Percentiles rank a stretch among this genome's conserved stretches.
phyloP scores from a whole-genome alignment of 2,888 invertebrate genomes.

The Allolobophora icterica region DNA sequence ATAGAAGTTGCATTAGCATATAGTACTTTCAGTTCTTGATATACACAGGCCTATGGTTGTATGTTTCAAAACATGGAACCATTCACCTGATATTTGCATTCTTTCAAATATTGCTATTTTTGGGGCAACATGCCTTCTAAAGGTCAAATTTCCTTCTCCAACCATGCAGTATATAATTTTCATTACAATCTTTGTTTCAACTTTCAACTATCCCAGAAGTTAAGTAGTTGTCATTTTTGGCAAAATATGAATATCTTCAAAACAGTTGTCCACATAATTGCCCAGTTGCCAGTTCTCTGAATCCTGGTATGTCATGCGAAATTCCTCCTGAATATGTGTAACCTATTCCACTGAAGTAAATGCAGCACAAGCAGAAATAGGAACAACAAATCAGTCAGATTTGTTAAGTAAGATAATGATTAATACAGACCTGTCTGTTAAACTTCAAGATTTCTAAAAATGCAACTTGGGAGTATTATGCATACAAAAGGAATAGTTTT shows the following conservation, averaged over 20 bases:
- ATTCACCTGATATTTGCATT: too few species aligned
- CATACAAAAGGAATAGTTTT: neutral
- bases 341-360: neutral
- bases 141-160: neutral
- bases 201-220: neutral
- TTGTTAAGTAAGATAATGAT: neutral
- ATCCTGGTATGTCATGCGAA: neutral
- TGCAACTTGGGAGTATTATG: neutral
- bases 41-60: neutral
- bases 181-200: neutral
- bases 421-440: neutral
- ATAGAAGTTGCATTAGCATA: neutral
- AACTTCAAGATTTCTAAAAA: too few species aligned
- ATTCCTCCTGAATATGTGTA: neutral
- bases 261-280: neutral
- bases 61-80: neutral
- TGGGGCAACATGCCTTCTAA: too few species aligned
- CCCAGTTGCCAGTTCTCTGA: neutral
- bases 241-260: neutral
- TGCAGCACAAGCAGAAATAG: neutral
- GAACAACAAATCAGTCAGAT: neutral
- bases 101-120: too few species aligned
- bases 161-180: constrained; percentile 4
- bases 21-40: neutral
- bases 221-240: neutral